Evolutionary conservation across 2,888 invertebrate species (phyloP).

Genomic region (Stenchaetothrips biformis): DNA sequence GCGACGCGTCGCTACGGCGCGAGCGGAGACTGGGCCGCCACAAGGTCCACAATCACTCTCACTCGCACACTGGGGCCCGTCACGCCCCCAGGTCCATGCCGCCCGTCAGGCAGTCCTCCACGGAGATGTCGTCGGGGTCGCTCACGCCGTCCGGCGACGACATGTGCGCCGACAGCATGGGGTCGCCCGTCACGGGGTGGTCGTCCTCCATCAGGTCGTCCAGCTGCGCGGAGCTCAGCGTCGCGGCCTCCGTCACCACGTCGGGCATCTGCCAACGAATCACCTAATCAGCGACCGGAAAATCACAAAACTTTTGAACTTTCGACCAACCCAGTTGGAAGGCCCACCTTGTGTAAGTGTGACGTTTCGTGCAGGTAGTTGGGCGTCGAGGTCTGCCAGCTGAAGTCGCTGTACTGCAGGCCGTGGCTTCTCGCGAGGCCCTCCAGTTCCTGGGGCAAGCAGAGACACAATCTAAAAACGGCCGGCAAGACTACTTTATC

Average conservation of each 20-base stretch:
- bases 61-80: background rate
- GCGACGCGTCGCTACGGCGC: background rate
- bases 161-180: slow-evolving; percentile 54
- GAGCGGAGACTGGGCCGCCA: background rate
- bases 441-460: slow-evolving; percentile 63
- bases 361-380: slow-evolving; percentile 40
- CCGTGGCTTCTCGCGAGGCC: slow-evolving; percentile 71
- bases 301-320: background rate
- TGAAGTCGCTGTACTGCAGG: slow-evolving; percentile 59
- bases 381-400: slow-evolving; percentile 47
- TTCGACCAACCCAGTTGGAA: too few species aligned
- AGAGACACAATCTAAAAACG: too few species aligned
- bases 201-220: slow-evolving; percentile 68
- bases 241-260: slow-evolving; percentile 52
- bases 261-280: slow-evolving; percentile 52
- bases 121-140: slow-evolving; percentile 9
- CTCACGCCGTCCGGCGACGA: slow-evolving; percentile 43
- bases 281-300: slow-evolving; percentile 30
- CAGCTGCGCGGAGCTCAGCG: slow-evolving; percentile 56
- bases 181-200: slow-evolving; percentile 57
- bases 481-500: too few species aligned
- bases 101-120: slow-evolving; percentile 9
- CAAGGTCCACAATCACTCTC: background rate
- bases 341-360: slow-evolving; percentile 26
- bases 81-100: slow-evolving; percentile 14